These are phyloP conservation scores for Tachysurus fulvidraco DNA, from an alignment of 2,113 vertebrate species.

Conservation along the genomic window DNA sequence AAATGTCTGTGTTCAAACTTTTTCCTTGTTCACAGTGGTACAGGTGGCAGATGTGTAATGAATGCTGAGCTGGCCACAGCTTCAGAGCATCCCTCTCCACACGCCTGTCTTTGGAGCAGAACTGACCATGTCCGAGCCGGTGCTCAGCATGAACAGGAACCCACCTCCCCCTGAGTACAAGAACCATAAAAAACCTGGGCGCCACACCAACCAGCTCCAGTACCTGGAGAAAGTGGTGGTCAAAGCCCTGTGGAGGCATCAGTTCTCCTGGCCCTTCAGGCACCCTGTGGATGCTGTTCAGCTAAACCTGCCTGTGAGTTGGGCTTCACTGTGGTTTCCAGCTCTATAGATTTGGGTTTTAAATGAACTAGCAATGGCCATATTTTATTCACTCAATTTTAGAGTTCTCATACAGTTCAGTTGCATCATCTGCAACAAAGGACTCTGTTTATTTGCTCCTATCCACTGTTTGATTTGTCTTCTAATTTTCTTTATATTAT, in stretches of 20 bases:
- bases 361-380: not conserved
- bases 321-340: not conserved
- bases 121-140: conserved; percentile 74
- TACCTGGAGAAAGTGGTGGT: conserved; percentile 86
- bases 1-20: conserved; percentile 39
- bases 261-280: conserved; percentile 91
- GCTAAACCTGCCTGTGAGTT: conserved; percentile 87
- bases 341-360: not conserved
- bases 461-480: not conserved
- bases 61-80: conserved; percentile 36
- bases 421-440: not conserved
- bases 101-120: conserved; percentile 23
- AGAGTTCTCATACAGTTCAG: not conserved
- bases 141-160: conserved; percentile 71
- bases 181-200: conserved; percentile 76
- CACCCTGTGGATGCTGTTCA: conserved; percentile 89
- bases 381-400: not conserved
- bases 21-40: conserved; percentile 45
- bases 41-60: conserved; percentile 58
- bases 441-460: not conserved
- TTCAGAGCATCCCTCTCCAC: conserved; percentile 7
- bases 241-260: conserved; percentile 84
- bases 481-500: not conserved
- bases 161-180: conserved; percentile 84
- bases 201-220: conserved; percentile 86